phyloP scores from a whole-genome alignment of 2,797 vertebrate genomes.

The Parauchenoglanis punctatus region DNA sequence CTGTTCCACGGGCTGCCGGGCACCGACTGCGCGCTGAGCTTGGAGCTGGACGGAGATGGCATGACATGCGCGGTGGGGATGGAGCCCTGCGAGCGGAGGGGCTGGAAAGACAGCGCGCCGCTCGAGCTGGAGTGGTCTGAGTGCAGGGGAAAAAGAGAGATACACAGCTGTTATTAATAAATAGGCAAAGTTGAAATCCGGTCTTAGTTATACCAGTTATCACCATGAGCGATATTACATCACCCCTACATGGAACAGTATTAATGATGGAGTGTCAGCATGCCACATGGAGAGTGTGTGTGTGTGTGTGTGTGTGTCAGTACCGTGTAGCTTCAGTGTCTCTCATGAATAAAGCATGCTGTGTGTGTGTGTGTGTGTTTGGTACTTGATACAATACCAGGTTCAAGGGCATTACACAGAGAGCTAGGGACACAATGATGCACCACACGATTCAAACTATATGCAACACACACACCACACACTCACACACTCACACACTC shows the following conservation, averaged over 20 bases:
- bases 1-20: constrained; percentile 73
- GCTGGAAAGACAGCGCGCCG: constrained; percentile 81
- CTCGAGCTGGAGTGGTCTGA: constrained; percentile 91
- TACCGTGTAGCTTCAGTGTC: not conserved
- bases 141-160: not conserved
- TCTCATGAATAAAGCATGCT: constrained; percentile 20
- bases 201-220: not conserved
- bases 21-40: constrained; percentile 65
- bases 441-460: not conserved
- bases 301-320: not conserved
- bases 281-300: not conserved
- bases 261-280: not conserved
- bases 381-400: not conserved
- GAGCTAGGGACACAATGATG: not conserved
- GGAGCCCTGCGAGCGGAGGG: constrained; percentile 76
- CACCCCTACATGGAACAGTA: not conserved
- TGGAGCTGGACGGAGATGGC: constrained; percentile 78
- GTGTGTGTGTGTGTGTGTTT: not conserved
- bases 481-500: not conserved
- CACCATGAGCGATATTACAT: not conserved
- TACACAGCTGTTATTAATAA: not conserved
- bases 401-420: not conserved
- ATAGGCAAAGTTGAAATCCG: not conserved
- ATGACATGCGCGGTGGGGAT: constrained; percentile 86
- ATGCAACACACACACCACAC: not conserved